phyloP scores from a whole-genome alignment of 30 jellyfish, hydroid and myxozoan genomes.

The Hydractinia symbiolongicarpus region DNA sequence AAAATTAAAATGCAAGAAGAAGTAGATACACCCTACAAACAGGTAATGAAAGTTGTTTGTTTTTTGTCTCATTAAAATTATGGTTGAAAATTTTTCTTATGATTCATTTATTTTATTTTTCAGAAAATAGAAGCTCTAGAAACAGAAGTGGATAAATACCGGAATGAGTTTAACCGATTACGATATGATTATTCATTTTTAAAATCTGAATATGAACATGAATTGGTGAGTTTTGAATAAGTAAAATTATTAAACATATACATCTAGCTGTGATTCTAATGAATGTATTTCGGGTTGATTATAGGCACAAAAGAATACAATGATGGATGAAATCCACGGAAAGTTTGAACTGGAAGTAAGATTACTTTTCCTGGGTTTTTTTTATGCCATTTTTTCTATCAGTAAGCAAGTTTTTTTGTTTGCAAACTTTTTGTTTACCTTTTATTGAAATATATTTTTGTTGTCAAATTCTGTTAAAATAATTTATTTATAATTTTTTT shows the following conservation, averaged over 20 bases:
- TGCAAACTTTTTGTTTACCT: not conserved
- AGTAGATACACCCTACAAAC: slow-evolving; percentile 77
- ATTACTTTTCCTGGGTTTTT: not conserved
- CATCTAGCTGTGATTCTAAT: not conserved
- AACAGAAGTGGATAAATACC: slow-evolving; percentile 69
- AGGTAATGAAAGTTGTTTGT: slow-evolving; percentile 25
- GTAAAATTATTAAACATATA: not conserved
- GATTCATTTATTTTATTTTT: not conserved
- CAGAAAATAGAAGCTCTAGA: slow-evolving; percentile 91
- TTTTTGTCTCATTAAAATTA: not conserved
- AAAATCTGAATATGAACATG: slow-evolving; percentile 97
- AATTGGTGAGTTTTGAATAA: slow-evolving; percentile 45
- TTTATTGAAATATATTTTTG: not conserved
- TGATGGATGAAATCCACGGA: slow-evolving; percentile 53
- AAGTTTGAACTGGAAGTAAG: slow-evolving; percentile 71
- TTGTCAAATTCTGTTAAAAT: not conserved
- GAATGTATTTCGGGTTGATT: not conserved
- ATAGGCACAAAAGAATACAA: slow-evolving; percentile 58
- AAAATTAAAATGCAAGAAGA: slow-evolving; percentile 79
- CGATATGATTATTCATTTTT: slow-evolving; percentile 93
- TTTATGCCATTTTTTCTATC: not conserved
- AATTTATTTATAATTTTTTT: not conserved
- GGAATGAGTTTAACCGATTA: slow-evolving; percentile 85
- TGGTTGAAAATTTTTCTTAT: not conserved
- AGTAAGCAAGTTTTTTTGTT: not conserved